Evolutionary conservation across 37 sponge, comb jelly and placozoan species (phyloP), one percentile per base, ranked within the genome.

Genomic region (Tethya wilhelma): DNA sequence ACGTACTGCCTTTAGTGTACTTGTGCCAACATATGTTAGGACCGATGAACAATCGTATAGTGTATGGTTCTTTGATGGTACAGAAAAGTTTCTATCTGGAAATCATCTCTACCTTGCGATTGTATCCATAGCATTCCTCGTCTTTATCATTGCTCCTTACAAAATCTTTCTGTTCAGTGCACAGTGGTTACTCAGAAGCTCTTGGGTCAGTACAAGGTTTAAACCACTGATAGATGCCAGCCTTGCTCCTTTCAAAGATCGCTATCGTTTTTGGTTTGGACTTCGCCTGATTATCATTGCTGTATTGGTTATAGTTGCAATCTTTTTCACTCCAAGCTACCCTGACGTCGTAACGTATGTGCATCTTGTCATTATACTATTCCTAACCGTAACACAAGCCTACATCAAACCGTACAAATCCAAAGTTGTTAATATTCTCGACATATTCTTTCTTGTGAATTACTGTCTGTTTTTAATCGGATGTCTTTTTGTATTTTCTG

Each of bases 261-360:
- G 44, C 12, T 64, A 44, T 65, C 29, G 66, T 5, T 77, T 64
- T 33, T 77, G 78, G 78, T 77, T 63, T 64, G 80, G 70, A 23
- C 59, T 32, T 4, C 80, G 69, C 8, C 40, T 79, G n/a, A 53
- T 59, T 4, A 5, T 71, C 11, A 49, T 44, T 29, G 26, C 56
- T 22, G 4, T 44, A 12, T 23, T 71, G 29, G 6, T 64, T 4
- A 29, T 77, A 39, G 4, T 71, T 12, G 14, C 7, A 5, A 11
- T 29, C 31, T 22, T 23, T 37, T 12, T 67, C 11, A 67, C 6
- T 11, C 12, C 39, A 37, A 31, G 6, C 39, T 8, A 23, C 38
- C 68, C 68, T 7, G 4, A 37, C 9, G 11, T 57, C 25, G 76
- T 30, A 25, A 56, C 36, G 8, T n/a, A 28, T 6, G 19, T 75